phyloP scores from a whole-genome alignment of 1,140 invertebrate species.

The Drosophila ananassae region DNA sequence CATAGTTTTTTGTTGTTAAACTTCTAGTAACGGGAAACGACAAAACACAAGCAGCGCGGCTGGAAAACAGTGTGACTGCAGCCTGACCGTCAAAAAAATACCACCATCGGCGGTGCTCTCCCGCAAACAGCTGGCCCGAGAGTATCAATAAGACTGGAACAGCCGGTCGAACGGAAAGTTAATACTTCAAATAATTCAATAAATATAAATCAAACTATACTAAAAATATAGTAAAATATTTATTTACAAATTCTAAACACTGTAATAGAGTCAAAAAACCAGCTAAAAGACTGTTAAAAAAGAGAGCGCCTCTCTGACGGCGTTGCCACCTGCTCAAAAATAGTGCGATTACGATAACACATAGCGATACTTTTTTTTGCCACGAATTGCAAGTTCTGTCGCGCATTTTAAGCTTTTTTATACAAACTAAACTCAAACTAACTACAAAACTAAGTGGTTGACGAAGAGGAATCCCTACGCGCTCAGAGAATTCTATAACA shows the following conservation, averaged over 20 bases:
- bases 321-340: background rate
- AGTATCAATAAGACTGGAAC: background rate
- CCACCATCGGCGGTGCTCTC: background rate
- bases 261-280: background rate
- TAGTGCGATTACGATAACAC: constrained; percentile 23
- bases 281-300: background rate
- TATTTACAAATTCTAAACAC: too few species aligned
- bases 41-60: constrained; percentile 8
- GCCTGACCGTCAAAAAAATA: background rate
- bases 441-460: background rate
- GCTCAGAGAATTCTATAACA: background rate
- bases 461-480: background rate
- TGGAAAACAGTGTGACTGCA: background rate
- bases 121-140: background rate
- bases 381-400: constrained; percentile 25
- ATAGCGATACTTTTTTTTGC: constrained; percentile 10
- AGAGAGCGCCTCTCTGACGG: background rate
- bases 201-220: background rate
- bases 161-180: background rate
- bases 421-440: background rate
- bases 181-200: background rate
- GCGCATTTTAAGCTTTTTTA: constrained; percentile 3
- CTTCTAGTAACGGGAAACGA: constrained; percentile 5
- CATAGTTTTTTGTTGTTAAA: constrained; percentile 4
- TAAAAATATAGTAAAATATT: too few species aligned